Evolutionary conservation across 2,113 vertebrate genomes (phyloP).

Genomic region (Prionailurus viverrinus): DNA sequence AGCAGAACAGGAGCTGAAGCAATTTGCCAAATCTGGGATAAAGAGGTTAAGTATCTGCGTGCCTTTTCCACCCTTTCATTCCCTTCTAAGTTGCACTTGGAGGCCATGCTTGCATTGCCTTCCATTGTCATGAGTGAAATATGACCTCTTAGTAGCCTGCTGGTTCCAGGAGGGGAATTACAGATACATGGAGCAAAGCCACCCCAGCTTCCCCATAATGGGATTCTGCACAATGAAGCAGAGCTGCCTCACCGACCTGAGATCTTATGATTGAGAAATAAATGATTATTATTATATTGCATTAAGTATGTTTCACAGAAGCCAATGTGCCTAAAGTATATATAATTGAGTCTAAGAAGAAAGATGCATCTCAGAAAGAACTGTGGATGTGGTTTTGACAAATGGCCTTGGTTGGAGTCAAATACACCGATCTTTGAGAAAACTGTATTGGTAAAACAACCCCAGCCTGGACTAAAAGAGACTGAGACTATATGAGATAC

Average conservation of each 20-base stretch:
- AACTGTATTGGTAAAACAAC: background rate
- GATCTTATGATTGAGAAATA: background rate
- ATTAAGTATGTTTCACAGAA: background rate
- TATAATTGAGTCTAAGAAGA: background rate
- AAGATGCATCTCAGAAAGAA: background rate
- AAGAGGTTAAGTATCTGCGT: background rate
- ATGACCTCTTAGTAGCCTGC: background rate
- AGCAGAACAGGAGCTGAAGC: background rate
- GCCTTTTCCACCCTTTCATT: background rate
- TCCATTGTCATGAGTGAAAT: background rate
- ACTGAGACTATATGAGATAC: background rate
- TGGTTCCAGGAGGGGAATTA: background rate
- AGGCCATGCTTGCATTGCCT: background rate
- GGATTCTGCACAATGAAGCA: background rate
- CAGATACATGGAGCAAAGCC: background rate
- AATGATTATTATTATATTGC: background rate
- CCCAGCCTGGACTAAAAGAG: background rate
- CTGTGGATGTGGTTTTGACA: background rate
- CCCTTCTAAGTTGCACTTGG: background rate
- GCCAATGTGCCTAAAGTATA: background rate
- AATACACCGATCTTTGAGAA: background rate
- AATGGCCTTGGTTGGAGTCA: background rate
- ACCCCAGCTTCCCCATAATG: background rate
- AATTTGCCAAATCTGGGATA: background rate
- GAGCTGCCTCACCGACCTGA: background rate